A percentile compares a stretch with the other conserved stretches of the same genome.
These are phyloP conservation scores for Mormyrops boulengeri DNA, from an alignment of 2,797 vertebrate species.

Conservation along the genomic window DNA sequence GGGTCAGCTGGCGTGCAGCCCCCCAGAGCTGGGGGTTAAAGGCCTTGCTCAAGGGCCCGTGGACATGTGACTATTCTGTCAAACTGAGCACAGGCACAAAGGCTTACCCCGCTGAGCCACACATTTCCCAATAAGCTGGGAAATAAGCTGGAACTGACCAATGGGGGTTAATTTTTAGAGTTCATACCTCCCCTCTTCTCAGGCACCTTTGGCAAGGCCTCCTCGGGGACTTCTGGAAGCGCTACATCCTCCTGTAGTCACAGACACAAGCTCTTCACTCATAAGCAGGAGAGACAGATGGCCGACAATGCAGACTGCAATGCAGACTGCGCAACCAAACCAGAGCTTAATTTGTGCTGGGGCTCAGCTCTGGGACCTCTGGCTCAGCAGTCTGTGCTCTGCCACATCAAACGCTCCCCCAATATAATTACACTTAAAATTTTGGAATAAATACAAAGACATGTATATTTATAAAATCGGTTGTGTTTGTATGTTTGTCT, in stretches of 20 bases:
- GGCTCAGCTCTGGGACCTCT: neutral
- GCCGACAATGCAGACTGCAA: neutral
- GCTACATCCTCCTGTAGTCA: conserved; percentile 61
- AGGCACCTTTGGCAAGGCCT: conserved; percentile 61
- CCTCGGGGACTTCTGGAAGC: conserved; percentile 77
- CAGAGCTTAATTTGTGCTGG: neutral
- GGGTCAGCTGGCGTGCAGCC: neutral
- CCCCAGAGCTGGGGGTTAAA: neutral
- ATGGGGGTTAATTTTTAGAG: neutral
- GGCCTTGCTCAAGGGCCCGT: neutral
- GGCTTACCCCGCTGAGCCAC: neutral
- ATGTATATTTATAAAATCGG: neutral
- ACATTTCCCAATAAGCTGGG: neutral
- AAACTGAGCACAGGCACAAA: neutral
- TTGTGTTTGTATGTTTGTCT: neutral
- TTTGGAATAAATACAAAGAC: neutral
- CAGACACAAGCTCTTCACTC: neutral
- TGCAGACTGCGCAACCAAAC: no score
- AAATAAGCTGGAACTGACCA: neutral
- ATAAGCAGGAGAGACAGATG: neutral
- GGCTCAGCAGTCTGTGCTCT: neutral
- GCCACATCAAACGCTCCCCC: neutral
- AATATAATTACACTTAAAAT: neutral
- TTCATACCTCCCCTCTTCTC: conserved; percentile 50
- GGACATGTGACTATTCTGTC: neutral